Conservation (phyloP, 2,113 vertebrate species). For the Propithecus coquereli region DNA sequence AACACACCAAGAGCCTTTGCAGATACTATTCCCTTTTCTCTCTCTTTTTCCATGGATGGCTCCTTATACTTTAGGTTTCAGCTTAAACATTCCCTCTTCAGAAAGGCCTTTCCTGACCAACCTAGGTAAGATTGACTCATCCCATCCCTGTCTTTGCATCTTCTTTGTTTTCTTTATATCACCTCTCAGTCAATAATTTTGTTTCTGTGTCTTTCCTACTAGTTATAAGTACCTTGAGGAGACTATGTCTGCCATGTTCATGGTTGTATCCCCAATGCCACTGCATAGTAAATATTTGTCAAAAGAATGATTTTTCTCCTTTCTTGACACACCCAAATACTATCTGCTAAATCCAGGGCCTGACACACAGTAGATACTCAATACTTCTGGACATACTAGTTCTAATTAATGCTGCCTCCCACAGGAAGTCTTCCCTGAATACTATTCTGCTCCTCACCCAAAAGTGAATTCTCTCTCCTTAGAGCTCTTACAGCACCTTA, state of each 20-base stretch:
- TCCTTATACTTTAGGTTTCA: neutral
- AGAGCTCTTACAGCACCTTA: neutral
- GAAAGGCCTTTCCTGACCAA: neutral
- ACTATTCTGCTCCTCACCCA: neutral
- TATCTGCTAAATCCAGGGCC: neutral
- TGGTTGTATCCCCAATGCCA: neutral
- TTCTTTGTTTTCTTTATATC: neutral
- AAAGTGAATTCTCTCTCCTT: neutral
- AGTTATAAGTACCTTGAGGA: neutral
- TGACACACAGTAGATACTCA: neutral
- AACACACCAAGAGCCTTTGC: neutral
- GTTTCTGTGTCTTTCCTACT: neutral
- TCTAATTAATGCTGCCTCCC: neutral
- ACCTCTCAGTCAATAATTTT: neutral
- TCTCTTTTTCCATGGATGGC: neutral
- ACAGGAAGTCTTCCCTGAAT: neutral
- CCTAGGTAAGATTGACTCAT: neutral
- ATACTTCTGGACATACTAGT: neutral
- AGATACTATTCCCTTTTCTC: neutral
- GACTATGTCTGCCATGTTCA: neutral
- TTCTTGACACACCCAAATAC: slow-evolving; percentile 10
- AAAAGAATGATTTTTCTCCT: neutral
- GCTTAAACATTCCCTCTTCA: neutral
- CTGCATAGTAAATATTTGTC: neutral
- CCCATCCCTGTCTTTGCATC: neutral